Conservation (phyloP, 2,888 invertebrate species). For the Antitype chi region DNA sequence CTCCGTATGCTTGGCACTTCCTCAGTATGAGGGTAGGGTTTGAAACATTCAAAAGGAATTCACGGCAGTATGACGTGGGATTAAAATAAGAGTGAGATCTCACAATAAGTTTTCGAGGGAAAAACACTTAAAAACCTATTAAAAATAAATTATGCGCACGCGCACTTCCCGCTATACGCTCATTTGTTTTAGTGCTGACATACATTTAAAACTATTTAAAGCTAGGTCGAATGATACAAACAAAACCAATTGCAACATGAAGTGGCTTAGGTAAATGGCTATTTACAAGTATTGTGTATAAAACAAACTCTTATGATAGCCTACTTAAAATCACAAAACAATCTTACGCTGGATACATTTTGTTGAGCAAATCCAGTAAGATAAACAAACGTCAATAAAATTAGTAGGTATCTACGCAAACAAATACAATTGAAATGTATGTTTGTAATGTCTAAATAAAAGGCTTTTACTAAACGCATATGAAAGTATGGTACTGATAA, state of each 20-base stretch:
- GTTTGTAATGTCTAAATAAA: too few species aligned
- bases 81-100: conserved; percentile 4
- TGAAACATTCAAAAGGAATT: not conserved
- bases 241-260: conserved; percentile 29
- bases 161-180: conserved; percentile 25
- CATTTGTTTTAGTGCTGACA: conserved; percentile 36
- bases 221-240: conserved; percentile 25
- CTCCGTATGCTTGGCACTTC: not conserved
- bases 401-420: conserved; percentile 12
- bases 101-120: conserved; percentile 22
- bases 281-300: conserved; percentile 46
- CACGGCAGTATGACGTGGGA: not conserved
- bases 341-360: conserved; percentile 56
- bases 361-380: conserved; percentile 41
- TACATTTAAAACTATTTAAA: conserved; percentile 38
- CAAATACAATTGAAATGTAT: too few species aligned
- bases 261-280: conserved; percentile 23
- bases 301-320: conserved; percentile 18
- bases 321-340: conserved; percentile 53
- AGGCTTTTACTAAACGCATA: too few species aligned
- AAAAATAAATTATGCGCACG: conserved; percentile 31
- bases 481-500: too few species aligned
- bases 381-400: conserved; percentile 34
- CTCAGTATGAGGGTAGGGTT: not conserved
- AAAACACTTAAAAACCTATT: conserved; percentile 41